Evolutionary conservation across 1,140 invertebrate genomes (phyloP), one percentile per base, ranked within the genome.

Genomic region (Drosophila azteca): DNA sequence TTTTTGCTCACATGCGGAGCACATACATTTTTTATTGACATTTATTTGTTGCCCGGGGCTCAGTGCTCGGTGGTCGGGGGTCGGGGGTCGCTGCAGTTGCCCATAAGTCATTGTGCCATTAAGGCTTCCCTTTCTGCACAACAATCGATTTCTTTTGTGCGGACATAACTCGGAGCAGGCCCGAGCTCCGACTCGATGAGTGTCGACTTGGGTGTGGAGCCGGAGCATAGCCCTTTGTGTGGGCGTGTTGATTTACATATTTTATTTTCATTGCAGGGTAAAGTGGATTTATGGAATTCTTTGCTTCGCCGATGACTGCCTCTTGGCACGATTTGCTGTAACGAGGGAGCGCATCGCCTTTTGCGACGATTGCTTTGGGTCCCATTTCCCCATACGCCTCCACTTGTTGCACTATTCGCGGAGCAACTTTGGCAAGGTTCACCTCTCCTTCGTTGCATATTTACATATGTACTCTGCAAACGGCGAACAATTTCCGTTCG

Each of bases 71-170:
- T 0, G 24, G 24, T 26, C 0, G 24, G 24, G 62, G 63, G 55
- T 44, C 20, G 45, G 50, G 17, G 49, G n/a, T 53, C 41, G 78
- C 69, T 85, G 82, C 82, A 87, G 82, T 78, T 62, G 78, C 65
- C 65, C 83, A 77, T 82, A 79, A 83, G 83, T 87, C 83, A 87
- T 88, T 87, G 83, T 84, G 79, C 83, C 79, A 87, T 87, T 87
- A 87, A 62, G 72, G 79, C 88, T 88, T 88, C 75, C 64, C 79
- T 73, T 87, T 79, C 67, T 26, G 45, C 59, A 29, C 26, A 60
- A 49, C 81, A 66, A 85, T 85, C 81, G 82, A 85, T 87, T 87
- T 61, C 83, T 70, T 82, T 85, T 81, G 82, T 87, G 65, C 11
- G 54, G 15, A 53, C 46, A 22, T 39, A 65, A 22, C 63, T 24